These are phyloP conservation scores for Drosophila tristis DNA, from an alignment of 1,140 invertebrate genomes.

Conservation along the genomic window DNA sequence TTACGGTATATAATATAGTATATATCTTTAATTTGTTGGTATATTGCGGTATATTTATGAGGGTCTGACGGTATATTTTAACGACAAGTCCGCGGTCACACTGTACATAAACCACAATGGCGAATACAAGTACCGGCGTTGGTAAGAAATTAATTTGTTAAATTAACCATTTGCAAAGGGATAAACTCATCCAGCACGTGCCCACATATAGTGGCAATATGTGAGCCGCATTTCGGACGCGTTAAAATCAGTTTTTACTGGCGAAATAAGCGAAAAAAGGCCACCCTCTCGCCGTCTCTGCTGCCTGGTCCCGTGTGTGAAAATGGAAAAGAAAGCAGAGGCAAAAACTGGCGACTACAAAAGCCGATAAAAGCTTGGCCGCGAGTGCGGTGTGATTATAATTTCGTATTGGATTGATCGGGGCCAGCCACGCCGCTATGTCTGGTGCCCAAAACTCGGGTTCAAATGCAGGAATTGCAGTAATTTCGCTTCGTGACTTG, in stretches of 20 bases:
- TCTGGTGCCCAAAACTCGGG: conserved; percentile 13
- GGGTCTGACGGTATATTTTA: not conserved
- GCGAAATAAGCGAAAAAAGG: conserved; percentile 15
- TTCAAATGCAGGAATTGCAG: conserved; percentile 39
- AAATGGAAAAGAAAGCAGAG: conserved; percentile 61
- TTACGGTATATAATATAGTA: no score
- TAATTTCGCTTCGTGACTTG: conserved; percentile 73
- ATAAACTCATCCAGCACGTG: conserved; percentile 37
- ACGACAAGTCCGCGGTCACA: conserved; percentile 4
- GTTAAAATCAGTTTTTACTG: conserved; percentile 12
- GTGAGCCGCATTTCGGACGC: conserved; percentile 20
- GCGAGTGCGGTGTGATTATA: conserved; percentile 21
- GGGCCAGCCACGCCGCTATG: conserved; percentile 29
- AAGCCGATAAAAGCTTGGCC: conserved; percentile 65
- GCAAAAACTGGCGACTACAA: conserved; percentile 45
- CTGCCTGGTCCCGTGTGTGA: conserved; percentile 52
- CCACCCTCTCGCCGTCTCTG: conserved; percentile 44
- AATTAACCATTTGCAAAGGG: conserved; percentile 61
- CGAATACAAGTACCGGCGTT: conserved; percentile 84
- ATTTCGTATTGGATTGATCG: conserved; percentile 21
- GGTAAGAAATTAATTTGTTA: conserved; percentile 81
- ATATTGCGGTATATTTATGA: no score
- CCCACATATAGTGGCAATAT: conserved; percentile 9
- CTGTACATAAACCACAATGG: conserved; percentile 80
- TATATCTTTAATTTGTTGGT: no score